Evolutionary conservation across 2,888 invertebrate species (phyloP).

Genomic region (Bembecia ichneumoniformis): DNA sequence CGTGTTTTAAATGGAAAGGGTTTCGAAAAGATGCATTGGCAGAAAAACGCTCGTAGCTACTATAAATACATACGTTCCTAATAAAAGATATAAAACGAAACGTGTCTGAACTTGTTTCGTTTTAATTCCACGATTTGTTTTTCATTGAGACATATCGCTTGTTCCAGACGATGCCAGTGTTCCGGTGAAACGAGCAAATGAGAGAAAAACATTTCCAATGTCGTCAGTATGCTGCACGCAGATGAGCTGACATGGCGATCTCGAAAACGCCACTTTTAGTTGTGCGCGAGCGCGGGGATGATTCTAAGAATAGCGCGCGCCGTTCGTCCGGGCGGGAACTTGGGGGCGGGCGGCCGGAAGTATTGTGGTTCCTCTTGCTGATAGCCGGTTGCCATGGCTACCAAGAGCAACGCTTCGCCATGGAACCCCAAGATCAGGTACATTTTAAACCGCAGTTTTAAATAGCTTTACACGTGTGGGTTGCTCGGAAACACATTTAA

Average conservation of each 20-base stretch:
- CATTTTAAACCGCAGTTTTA: conserved; percentile 5
- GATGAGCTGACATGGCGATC: conserved; percentile 50
- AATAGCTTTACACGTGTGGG: not conserved
- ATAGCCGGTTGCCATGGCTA: conserved; percentile 49
- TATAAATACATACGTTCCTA: too few species aligned
- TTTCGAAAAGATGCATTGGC: too few species aligned
- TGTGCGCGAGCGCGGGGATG: conserved; percentile 39
- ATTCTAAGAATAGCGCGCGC: conserved; percentile 42
- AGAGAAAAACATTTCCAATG: conserved; percentile 11
- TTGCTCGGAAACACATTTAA: not conserved
- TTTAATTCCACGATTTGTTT: not conserved
- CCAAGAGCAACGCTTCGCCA: conserved; percentile 87
- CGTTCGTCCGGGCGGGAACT: conserved; percentile 26
- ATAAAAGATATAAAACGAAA: not conserved
- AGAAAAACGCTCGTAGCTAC: too few species aligned
- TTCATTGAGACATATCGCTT: not conserved
- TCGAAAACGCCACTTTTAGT: conserved; percentile 37
- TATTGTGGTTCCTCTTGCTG: conserved; percentile 42
- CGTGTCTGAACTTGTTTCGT: conserved; percentile 4
- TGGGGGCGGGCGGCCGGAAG: conserved; percentile 32
- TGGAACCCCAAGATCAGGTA: conserved; percentile 88
- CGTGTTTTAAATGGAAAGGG: too few species aligned
- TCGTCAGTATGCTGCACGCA: conserved; percentile 48
- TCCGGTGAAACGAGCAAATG: conserved; percentile 12
- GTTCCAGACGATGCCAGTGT: not conserved